Conservation (phyloP, 2,113 vertebrate species). For the Anarrhichthys ocellatus region DNA sequence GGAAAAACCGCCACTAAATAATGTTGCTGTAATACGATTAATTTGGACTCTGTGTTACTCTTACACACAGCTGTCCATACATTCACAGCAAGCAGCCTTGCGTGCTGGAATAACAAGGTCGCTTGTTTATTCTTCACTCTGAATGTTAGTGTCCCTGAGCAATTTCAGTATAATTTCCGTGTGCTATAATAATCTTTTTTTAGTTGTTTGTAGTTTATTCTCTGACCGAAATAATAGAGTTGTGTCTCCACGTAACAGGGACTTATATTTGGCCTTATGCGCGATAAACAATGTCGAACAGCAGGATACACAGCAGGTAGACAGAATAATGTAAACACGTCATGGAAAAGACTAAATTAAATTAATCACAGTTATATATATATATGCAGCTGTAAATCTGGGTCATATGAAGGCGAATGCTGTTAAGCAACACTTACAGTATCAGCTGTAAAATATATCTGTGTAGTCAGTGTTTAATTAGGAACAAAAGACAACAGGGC, state of each 20-base stretch:
- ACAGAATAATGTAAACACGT: neutral
- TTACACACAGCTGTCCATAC: slow-evolving; percentile 65
- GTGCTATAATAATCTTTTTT: neutral
- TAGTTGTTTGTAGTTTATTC: slow-evolving; percentile 25
- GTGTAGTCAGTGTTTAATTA: slow-evolving; percentile 13
- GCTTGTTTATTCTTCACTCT: slow-evolving; percentile 24
- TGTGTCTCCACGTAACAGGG: neutral
- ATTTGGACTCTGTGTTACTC: slow-evolving; percentile 31
- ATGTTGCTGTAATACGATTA: neutral
- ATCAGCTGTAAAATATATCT: slow-evolving; percentile 9
- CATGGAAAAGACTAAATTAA: neutral
- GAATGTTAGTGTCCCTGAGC: slow-evolving; percentile 12
- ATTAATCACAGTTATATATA: slow-evolving; percentile 6
- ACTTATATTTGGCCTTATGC: slow-evolving; percentile 21
- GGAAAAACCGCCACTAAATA: neutral
- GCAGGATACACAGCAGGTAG: neutral
- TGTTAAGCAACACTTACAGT: neutral
- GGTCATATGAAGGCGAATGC: slow-evolving; percentile 11
- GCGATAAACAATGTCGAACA: slow-evolving; percentile 20
- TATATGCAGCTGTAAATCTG: slow-evolving; percentile 32
- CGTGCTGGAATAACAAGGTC: slow-evolving; percentile 34
- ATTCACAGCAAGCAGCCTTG: slow-evolving; percentile 34
- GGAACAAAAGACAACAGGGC: neutral
- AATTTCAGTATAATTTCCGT: slow-evolving; percentile 28
- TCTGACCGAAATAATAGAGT: slow-evolving; percentile 35